These are phyloP conservation scores for Reticulitermes lucifugus DNA, from an alignment of 2,888 invertebrate species.

Conservation along the genomic window DNA sequence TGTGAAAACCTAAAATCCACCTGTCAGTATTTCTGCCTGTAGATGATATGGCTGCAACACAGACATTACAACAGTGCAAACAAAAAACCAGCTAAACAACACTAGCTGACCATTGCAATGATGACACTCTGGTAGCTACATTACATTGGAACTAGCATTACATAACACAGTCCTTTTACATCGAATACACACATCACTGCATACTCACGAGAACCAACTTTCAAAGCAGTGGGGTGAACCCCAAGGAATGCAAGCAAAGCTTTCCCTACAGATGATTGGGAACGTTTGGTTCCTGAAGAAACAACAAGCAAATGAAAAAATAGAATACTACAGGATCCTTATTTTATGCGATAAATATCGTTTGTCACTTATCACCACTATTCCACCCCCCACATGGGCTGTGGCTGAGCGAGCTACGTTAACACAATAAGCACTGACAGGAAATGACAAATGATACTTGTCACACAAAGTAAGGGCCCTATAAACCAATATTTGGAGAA, in stretches of 20 bases:
- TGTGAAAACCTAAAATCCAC: too few species aligned
- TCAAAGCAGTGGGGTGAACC: conserved; percentile 67
- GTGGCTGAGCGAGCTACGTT: too few species aligned
- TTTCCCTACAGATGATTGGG: conserved; percentile 31
- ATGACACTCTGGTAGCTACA: neutral
- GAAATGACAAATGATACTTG: too few species aligned
- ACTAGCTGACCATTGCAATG: too few species aligned
- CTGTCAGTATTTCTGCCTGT: neutral
- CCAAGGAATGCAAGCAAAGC: conserved; percentile 65
- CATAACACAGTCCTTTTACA: neutral
- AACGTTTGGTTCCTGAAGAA: conserved; percentile 38
- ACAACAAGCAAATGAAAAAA: conserved; percentile 26
- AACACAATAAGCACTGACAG: too few species aligned
- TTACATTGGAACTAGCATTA: neutral
- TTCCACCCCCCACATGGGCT: too few species aligned
- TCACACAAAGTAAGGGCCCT: too few species aligned
- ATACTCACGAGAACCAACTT: conserved; percentile 65
- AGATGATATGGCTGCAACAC: neutral
- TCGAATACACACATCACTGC: conserved; percentile 4
- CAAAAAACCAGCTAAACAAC: too few species aligned
- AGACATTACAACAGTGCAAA: neutral
- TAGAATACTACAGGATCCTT: neutral
- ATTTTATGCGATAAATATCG: too few species aligned
- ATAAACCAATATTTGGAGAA: neutral
- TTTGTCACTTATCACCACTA: too few species aligned